Evolutionary conservation across 2,888 invertebrate species (phyloP), one percentile per base, ranked within the genome.

Genomic region (Deroplatys truncata): DNA sequence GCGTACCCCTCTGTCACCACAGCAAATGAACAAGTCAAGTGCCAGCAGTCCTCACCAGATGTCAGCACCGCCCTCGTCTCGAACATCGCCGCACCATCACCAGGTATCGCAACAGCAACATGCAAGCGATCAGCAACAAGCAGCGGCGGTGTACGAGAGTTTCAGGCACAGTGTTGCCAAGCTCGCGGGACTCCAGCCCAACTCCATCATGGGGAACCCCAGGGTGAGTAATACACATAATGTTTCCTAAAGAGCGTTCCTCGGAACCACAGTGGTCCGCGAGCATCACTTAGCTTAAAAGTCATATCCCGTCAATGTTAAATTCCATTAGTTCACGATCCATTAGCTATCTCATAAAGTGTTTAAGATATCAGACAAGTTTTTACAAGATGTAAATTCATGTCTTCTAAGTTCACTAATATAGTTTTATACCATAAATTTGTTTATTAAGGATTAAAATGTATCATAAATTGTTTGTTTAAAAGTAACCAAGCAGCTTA

Each of bases 1-100:
- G n/a, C 93, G 94, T 89, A 94, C 94, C 4, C 94, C 94, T 35
- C 92, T 94, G 56, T 93, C 94, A 4, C 94, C 94, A 15, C 91
- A 91, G 88, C 85, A 87, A 16, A 83, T 72, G 25, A 72, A 84
- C 85, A 86, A 89, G 85, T 86, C 88, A 29, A 83, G 85, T 72
- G 56, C 56, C 86, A 72, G 85, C 86, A 89, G 90, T 84, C 89
- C 89, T 28, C 88, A 29, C 10, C 85, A 72, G 43, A 31, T 72
- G 85, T 85, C 83, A 28, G 56, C 72, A 43, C 31, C 85, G 35
- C 88, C 35, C 29, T 94, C 94, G 5, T 94, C 94, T 25, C 93
- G 94, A 90, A 94, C 94, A 5, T 94, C 94, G 83, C 92, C 94
- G 72, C 93, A 20, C 7, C 56, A 16, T 72, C 93, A 5, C 94